These are phyloP conservation scores for Coregonus sp. DNA, from an alignment of 2,797 vertebrate genomes.

Conservation along the genomic window DNA sequence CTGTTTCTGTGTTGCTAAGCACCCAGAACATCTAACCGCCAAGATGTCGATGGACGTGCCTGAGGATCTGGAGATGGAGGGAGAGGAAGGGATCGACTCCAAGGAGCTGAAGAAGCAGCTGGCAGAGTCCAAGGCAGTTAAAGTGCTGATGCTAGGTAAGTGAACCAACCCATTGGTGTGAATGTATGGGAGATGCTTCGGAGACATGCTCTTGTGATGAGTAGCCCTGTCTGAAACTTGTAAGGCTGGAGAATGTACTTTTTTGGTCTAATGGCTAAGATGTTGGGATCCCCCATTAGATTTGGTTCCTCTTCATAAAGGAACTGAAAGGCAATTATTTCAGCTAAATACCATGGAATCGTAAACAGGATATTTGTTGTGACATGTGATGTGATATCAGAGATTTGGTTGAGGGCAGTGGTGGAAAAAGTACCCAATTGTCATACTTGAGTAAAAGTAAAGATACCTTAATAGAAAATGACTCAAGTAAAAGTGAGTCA, in stretches of 20 bases:
- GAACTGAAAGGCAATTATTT: too few species aligned
- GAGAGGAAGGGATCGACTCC: constrained; percentile 78
- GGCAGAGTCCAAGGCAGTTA: constrained; percentile 93
- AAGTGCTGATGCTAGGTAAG: constrained; percentile 94
- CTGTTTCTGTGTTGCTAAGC: constrained; percentile 54
- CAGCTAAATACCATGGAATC: too few species aligned
- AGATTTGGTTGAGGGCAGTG: too few species aligned
- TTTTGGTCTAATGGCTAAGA: neutral
- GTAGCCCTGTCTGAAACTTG: neutral
- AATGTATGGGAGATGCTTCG: neutral
- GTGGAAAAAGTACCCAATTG: too few species aligned
- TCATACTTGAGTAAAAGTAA: too few species aligned
- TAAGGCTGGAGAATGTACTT: neutral
- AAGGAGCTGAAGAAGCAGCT: constrained; percentile 96
- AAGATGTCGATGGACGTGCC: constrained; percentile 71
- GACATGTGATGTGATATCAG: too few species aligned
- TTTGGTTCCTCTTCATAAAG: too few species aligned
- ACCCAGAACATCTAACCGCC: constrained; percentile 49
- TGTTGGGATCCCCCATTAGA: neutral
- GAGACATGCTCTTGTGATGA: neutral
- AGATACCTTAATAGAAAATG: too few species aligned
- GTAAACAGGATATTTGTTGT: too few species aligned
- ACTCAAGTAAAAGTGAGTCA: too few species aligned
- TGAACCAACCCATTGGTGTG: constrained; percentile 12
- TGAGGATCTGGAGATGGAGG: constrained; percentile 70